phyloP scores from a whole-genome alignment of 2,113 vertebrate genomes.

The Paramormyrops kingsleyae region DNA sequence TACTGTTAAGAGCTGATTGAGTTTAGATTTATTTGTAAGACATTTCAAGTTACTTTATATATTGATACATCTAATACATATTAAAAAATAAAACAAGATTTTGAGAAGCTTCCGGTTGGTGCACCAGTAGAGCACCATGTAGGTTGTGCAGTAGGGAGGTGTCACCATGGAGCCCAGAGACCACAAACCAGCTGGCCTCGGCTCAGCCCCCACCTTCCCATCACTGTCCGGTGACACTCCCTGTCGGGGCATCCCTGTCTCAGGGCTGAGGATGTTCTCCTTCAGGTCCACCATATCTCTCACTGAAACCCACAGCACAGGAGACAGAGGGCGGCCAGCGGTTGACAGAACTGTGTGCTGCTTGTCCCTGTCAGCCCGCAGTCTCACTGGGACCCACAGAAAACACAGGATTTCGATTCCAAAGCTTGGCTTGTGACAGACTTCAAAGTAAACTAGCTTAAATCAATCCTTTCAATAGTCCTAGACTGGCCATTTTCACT shows the following conservation, averaged over 20 bases:
- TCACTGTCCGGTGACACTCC: neutral
- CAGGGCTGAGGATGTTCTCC: neutral
- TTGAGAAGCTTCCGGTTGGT: neutral
- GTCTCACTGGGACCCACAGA: neutral
- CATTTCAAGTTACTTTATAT: neutral
- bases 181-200: neutral
- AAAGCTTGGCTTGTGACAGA: neutral
- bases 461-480: neutral
- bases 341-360: neutral
- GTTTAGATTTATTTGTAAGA: neutral
- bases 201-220: neutral
- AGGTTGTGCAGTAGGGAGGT: neutral
- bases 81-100: neutral
- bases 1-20: neutral
- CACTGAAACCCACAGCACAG: neutral
- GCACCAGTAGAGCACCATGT: neutral
- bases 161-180: neutral
- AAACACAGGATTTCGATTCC: neutral
- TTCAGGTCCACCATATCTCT: neutral
- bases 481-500: neutral
- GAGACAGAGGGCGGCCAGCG: neutral
- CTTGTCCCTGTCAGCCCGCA: neutral
- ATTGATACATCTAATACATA: neutral
- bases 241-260: neutral
- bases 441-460: neutral